Evolutionary conservation across 1,140 invertebrate genomes (phyloP).

Genomic region (Branchinecta lynchi): DNA sequence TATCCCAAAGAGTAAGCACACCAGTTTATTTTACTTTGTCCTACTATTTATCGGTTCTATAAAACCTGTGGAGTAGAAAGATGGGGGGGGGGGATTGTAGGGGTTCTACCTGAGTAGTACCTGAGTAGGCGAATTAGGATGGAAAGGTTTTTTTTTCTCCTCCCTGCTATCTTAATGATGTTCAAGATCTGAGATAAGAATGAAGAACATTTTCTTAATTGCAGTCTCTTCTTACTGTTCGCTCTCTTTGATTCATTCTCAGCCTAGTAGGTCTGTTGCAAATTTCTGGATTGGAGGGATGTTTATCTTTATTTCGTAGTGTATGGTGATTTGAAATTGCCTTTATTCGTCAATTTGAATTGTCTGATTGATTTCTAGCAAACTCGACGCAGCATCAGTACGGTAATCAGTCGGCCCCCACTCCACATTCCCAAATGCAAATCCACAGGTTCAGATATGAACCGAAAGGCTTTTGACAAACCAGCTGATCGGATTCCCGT

Average conservation of each 20-base stretch:
- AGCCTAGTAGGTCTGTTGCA: neutral
- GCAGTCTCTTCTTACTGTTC: neutral
- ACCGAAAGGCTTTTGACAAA: neutral
- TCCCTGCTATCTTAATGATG: neutral
- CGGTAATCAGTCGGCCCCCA: neutral
- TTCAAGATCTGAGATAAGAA: neutral
- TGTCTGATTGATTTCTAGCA: neutral
- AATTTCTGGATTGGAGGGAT: neutral
- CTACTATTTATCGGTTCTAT: neutral
- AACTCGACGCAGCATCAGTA: neutral
- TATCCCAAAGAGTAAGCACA: neutral
- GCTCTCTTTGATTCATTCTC: neutral
- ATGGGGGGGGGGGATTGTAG: neutral
- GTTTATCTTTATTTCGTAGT: neutral
- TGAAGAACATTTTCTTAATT: neutral
- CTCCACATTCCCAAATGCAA: constrained; percentile 3
- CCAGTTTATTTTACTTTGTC: neutral
- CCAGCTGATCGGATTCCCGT: neutral
- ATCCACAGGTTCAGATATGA: constrained; percentile 1
- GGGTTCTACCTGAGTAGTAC: neutral
- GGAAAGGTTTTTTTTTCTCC: neutral
- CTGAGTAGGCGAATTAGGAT: neutral
- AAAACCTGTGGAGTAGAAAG: neutral
- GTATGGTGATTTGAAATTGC: neutral
- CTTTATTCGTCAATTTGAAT: neutral